Evolutionary conservation across 2,888 invertebrate genomes (phyloP), one percentile per base, ranked within the genome.

Genomic region (Lasioglossum figueresi): DNA sequence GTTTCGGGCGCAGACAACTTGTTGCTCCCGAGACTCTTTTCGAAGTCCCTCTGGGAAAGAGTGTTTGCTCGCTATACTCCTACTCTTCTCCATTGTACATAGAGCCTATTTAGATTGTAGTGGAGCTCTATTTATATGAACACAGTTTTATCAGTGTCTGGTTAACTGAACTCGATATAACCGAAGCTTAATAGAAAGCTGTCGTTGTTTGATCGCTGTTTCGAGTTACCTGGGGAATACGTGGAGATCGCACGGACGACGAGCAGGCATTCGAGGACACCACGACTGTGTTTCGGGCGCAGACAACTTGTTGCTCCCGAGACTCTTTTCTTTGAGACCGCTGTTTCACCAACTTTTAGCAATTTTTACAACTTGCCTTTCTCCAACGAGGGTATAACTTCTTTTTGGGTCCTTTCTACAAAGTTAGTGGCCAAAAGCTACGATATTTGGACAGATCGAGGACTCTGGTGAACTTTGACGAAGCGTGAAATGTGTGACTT

Each of bases 171-270:
- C 31, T 31, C 31, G 2, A 31, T 31, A 84, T 82, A 78, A 78
- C 19, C 71, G 52, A 43, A 37, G 23, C 52, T 73, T 31, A 14
- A 59, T 59, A 82, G 37, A 82, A 78, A 43, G 70, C 48, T 70
- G 70, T 23, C 79, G 78, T 83, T 83, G 75, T 84, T 84, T 75
- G 27, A 40, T n/a, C 31, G 23, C 31, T 37, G 34, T n/a, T 56
- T n/a, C 74, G 56, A 52, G 52, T 40, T 27, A 63, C 34, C 63
- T 16, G 14, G 6, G 19, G 63, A 66, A 66, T 31, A 31, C 63
- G 31, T 16, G 63, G 16, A 31, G 63, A 63, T 63, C 16, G 31
- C 34, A 63, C 31, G 31, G 31, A 66, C 63, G 31, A 14, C 63
- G 63, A 66, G 63, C 31, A 31, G 31, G 31, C 63, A 31, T 31